phyloP scores from a whole-genome alignment of 2,797 vertebrate species.

The Halcyon smyrnensis region DNA sequence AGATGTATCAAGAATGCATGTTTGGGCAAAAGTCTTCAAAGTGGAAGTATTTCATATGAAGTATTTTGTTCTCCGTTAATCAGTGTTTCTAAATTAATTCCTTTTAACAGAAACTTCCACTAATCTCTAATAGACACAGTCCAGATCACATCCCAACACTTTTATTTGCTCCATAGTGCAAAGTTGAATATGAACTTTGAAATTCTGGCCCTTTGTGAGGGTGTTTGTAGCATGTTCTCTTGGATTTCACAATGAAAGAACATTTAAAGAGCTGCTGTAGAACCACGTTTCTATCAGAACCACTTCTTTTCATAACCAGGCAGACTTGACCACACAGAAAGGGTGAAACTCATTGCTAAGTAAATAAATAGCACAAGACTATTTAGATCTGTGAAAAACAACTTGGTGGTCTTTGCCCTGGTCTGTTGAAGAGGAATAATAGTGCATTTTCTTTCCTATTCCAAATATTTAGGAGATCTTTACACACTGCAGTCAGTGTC shows the following conservation, averaged over 20 bases:
- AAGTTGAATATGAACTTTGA: background rate
- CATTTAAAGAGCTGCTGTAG: background rate
- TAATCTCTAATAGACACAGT: background rate
- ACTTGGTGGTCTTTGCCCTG: background rate
- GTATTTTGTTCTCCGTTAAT: background rate
- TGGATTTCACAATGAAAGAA: background rate
- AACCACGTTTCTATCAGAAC: background rate
- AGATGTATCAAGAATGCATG: background rate
- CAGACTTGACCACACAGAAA: constrained; percentile 41
- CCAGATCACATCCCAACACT: background rate
- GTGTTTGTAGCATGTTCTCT: background rate
- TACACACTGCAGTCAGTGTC: background rate
- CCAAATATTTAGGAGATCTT: constrained; percentile 29
- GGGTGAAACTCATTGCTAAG: constrained; percentile 20
- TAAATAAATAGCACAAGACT: constrained; percentile 53
- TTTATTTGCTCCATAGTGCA: background rate
- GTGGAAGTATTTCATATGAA: background rate
- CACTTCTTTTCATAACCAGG: background rate
- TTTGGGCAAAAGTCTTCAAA: background rate
- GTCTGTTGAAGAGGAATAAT: constrained; percentile 3
- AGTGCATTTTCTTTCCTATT: constrained; percentile 30
- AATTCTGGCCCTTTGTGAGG: background rate
- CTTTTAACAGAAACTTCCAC: background rate
- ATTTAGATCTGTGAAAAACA: constrained; percentile 41
- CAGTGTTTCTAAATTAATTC: background rate